Conservation (phyloP, 2,888 invertebrate genomes). For the Rotaria sp. region DNA sequence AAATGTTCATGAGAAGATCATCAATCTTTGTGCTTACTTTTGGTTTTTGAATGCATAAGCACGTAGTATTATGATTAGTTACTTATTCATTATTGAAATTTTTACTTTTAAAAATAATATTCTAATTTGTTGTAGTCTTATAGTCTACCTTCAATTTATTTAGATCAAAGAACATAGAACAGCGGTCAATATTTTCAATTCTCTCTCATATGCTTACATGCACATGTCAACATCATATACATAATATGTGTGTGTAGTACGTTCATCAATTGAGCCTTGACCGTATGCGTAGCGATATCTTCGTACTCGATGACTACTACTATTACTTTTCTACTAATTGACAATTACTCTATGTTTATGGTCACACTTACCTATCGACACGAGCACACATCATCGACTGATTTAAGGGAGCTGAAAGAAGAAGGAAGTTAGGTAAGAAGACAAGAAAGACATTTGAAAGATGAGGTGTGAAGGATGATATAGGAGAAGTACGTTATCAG, state of each 20-base stretch:
- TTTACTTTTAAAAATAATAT: background rate
- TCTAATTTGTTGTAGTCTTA: background rate
- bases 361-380: slow-evolving; percentile 12
- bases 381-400: background rate
- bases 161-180: background rate
- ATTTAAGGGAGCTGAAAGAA: background rate
- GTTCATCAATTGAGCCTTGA: background rate
- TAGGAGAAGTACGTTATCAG: background rate
- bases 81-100: background rate
- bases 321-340: background rate
- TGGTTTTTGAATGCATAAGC: background rate
- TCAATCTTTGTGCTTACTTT: background rate
- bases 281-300: background rate
- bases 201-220: background rate
- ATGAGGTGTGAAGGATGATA: background rate
- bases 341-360: slow-evolving; percentile 4
- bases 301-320: background rate
- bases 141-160: background rate
- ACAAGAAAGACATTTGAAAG: background rate
- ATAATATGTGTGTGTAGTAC: background rate
- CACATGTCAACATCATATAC: background rate
- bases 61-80: background rate
- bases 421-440: background rate
- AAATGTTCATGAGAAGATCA: background rate
- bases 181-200: background rate